Evolutionary conservation across 2,888 invertebrate genomes (phyloP).

Genomic region (Netelia melanura): DNA sequence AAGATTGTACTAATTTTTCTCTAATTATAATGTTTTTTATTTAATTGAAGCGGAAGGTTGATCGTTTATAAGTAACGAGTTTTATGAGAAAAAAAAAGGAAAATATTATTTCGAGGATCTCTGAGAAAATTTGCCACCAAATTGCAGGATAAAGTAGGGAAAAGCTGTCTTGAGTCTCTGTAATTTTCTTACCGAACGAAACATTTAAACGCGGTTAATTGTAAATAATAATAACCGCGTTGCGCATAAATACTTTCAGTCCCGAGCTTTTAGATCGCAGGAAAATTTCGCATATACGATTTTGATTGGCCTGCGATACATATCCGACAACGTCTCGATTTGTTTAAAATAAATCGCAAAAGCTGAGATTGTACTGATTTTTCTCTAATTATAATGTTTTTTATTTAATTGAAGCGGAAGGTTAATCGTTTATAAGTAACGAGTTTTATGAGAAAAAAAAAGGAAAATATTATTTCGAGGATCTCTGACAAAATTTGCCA

Average conservation of each 20-base stretch:
- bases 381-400: neutral
- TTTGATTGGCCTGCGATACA: neutral
- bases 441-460: too few species aligned
- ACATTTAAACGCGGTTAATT: slow-evolving; percentile 71
- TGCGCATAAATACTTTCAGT: slow-evolving; percentile 24
- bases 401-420: neutral
- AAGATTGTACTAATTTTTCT: neutral
- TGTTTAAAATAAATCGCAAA: neutral
- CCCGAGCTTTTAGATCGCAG: slow-evolving; percentile 4
- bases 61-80: too few species aligned
- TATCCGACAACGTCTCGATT: neutral
- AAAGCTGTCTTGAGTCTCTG: neutral
- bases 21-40: neutral
- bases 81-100: too few species aligned
- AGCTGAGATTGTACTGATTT: neutral
- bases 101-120: too few species aligned
- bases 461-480: too few species aligned
- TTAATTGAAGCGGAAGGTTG: too few species aligned
- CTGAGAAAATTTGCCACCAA: neutral
- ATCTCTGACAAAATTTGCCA: too few species aligned
- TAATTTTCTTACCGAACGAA: slow-evolving; percentile 6
- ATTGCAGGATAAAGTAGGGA: neutral
- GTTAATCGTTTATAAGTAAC: too few species aligned
- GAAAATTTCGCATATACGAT: slow-evolving; percentile 11
- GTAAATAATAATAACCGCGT: slow-evolving; percentile 69